Conservation (phyloP, 2,113 vertebrate genomes). For the Puma concolor region DNA sequence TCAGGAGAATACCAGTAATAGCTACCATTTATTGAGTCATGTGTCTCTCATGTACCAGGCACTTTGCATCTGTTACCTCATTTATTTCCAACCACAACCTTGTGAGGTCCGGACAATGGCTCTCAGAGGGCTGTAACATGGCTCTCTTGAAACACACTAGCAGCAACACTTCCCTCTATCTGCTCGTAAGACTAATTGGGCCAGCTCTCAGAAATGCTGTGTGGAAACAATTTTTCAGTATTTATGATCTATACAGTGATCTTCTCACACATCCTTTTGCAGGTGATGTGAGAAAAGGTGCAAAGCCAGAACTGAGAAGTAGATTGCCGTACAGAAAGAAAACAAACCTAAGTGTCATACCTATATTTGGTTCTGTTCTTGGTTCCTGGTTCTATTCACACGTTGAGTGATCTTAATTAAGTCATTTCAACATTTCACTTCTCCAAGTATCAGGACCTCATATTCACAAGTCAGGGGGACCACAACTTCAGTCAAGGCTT, state of each 20-base stretch:
- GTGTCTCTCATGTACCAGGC: background rate
- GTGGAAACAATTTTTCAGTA: slow-evolving; percentile 27
- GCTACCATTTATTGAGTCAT: background rate
- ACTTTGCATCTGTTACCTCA: slow-evolving; percentile 38
- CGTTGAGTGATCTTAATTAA: background rate
- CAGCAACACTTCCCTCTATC: background rate
- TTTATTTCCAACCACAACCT: slow-evolving; percentile 49
- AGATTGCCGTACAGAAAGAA: background rate
- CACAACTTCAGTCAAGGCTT: background rate
- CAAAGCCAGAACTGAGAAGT: background rate
- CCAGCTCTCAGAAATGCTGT: slow-evolving; percentile 37
- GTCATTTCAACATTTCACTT: background rate
- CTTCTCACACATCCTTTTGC: slow-evolving; percentile 10
- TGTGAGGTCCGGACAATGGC: background rate
- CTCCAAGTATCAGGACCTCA: background rate
- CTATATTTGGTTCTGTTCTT: background rate
- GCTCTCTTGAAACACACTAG: slow-evolving; percentile 12
- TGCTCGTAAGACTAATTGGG: slow-evolving; percentile 53
- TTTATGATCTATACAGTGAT: slow-evolving; percentile 39
- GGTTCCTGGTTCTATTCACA: background rate
- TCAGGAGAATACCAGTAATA: background rate
- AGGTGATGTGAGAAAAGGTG: slow-evolving; percentile 41
- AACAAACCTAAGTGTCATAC: background rate
- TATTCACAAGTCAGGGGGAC: background rate
- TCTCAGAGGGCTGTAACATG: background rate